Conservation (phyloP, 2,888 invertebrate species). For the Agrenia bidenticulata region DNA sequence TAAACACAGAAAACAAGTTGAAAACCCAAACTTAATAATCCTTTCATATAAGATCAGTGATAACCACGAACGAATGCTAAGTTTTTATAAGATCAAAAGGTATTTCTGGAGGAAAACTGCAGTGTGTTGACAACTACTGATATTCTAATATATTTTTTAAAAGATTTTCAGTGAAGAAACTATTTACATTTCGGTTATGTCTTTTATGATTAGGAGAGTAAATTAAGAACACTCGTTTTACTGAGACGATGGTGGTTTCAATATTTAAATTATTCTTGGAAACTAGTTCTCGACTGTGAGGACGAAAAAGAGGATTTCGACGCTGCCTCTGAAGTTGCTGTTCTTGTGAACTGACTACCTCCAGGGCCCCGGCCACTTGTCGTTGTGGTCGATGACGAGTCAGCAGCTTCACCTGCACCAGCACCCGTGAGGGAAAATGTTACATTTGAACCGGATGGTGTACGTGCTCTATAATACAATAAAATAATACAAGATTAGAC, state of each 20-base stretch:
- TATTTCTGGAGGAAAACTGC: no score
- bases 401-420: constrained; percentile 19
- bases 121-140: no score
- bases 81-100: no score
- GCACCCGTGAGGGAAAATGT: constrained; percentile 43
- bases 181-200: no score
- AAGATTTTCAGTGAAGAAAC: no score
- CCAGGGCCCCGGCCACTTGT: constrained; percentile 18
- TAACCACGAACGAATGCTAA: no score
- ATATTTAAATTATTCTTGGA: constrained; percentile 19
- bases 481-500: background rate
- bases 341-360: constrained; percentile 22
- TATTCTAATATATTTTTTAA: no score
- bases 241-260: background rate
- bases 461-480: constrained; percentile 64
- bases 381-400: constrained; percentile 30
- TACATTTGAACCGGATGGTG: constrained; percentile 68
- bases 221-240: no score
- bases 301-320: constrained; percentile 24
- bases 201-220: no score
- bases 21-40: no score
- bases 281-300: constrained; percentile 29
- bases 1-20: no score
- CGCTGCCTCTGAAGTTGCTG: constrained; percentile 24
- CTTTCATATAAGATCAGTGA: no score